Conservation (phyloP, 2,888 invertebrate genomes). For the Epicampocera succincta region DNA sequence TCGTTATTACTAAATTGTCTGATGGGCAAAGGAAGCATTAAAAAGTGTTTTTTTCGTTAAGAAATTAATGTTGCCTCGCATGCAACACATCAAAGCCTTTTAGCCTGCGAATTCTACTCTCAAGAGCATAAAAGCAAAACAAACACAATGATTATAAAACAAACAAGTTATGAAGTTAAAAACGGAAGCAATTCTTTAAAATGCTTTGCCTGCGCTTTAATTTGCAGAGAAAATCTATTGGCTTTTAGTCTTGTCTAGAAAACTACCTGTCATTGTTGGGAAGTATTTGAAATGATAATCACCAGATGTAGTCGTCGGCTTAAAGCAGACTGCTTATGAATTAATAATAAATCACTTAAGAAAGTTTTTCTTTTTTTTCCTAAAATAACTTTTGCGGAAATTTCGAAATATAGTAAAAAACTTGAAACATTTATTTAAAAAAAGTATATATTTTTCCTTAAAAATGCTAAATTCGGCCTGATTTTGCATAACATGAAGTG, state of each 20-base stretch:
- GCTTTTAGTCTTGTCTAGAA: neutral
- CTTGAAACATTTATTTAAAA: no score
- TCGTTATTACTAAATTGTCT: slow-evolving; percentile 15
- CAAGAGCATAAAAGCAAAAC: neutral
- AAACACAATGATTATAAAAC: neutral
- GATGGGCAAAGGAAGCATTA: neutral
- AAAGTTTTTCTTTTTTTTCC: no score
- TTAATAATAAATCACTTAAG: neutral
- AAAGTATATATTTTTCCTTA: no score
- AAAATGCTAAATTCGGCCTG: no score
- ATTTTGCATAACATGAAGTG: no score
- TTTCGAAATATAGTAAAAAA: no score
- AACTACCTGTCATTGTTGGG: slow-evolving; percentile 18
- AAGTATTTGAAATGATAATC: slow-evolving; percentile 26
- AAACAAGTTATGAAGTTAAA: neutral
- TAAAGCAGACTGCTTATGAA: neutral
- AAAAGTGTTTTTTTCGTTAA: neutral
- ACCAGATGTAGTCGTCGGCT: neutral
- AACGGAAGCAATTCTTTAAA: slow-evolving; percentile 59
- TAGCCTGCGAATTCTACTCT: slow-evolving; percentile 27
- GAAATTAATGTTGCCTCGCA: slow-evolving; percentile 35
- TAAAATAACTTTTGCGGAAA: no score
- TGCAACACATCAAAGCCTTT: slow-evolving; percentile 52
- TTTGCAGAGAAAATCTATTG: neutral
- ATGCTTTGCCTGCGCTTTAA: slow-evolving; percentile 2